Conservation (phyloP, 2,888 invertebrate species). For the Tetragnatha montana region DNA sequence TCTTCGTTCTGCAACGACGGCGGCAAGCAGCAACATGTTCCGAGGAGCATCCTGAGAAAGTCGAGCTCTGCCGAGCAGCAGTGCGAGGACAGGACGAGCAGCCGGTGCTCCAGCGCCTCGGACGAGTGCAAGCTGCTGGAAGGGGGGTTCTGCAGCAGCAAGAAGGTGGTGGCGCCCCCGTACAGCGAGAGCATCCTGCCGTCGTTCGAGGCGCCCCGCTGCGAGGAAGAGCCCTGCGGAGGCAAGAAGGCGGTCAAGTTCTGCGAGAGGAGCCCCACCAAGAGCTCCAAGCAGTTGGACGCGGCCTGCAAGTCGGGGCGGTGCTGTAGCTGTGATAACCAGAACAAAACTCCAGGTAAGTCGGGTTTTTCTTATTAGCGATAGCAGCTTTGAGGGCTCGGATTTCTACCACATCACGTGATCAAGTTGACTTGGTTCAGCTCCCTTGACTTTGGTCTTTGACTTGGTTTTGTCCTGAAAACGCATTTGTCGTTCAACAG, state of each 20-base stretch:
- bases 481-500: no score
- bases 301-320: constrained; percentile 48
- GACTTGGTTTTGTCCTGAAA: no score
- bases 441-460: no score
- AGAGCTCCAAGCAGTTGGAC: constrained; percentile 76
- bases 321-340: constrained; percentile 65
- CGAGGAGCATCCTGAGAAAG: constrained; percentile 84
- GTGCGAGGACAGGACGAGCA: constrained; percentile 80
- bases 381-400: neutral
- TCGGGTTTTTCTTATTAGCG: neutral
- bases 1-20: constrained; percentile 57
- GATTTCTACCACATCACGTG: neutral
- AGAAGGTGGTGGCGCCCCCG: no score
- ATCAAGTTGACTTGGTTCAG: no score
- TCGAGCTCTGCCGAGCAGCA: constrained; percentile 75
- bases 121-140: no score
- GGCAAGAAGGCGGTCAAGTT: constrained; percentile 87
- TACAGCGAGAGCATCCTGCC: constrained; percentile 55
- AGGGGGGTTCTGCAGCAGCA: no score
- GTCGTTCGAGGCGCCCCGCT: constrained; percentile 40
- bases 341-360: constrained; percentile 55
- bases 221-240: constrained; percentile 34
- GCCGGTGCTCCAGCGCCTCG: constrained; percentile 83
- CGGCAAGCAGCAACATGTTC: constrained; percentile 78
- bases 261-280: constrained; percentile 80